A percentile compares a stretch with the other conserved stretches of the same genome.
Evolutionary conservation across 2,797 vertebrate genomes (phyloP).

Genomic region (Calcarius lapponicus): DNA sequence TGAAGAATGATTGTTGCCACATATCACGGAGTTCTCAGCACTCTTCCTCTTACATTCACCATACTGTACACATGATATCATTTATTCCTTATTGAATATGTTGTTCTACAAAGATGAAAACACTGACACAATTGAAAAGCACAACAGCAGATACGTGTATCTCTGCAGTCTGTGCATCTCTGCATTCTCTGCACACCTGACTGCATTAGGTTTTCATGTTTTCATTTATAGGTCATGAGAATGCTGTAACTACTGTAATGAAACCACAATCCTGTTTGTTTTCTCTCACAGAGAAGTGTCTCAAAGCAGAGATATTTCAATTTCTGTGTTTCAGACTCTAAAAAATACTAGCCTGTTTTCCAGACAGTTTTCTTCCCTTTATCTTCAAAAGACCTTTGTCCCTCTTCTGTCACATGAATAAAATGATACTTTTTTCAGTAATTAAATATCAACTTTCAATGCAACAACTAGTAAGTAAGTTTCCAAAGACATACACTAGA

Average conservation of each 20-base stretch:
- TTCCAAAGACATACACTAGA: not conserved
- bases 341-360: slow-evolving; percentile 56
- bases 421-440: not conserved
- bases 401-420: not conserved
- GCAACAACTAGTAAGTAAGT: not conserved
- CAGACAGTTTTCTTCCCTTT: slow-evolving; percentile 29
- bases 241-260: slow-evolving; percentile 70
- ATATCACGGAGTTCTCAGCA: not conserved
- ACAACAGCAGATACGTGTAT: not conserved
- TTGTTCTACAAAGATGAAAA: slow-evolving; percentile 37
- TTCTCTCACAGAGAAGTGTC: slow-evolving; percentile 60
- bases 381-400: slow-evolving; percentile 12
- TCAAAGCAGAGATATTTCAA: slow-evolving; percentile 74
- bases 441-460: slow-evolving; percentile 3
- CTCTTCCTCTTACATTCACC: not conserved
- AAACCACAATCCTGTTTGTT: slow-evolving; percentile 66
- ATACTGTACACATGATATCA: not conserved
- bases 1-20: not conserved
- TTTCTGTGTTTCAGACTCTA: slow-evolving; percentile 61
- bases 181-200: slow-evolving; percentile 35
- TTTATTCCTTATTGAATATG: not conserved
- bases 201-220: slow-evolving; percentile 63
- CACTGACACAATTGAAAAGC: not conserved
- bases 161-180: not conserved
- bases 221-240: slow-evolving; percentile 69